These are phyloP conservation scores for Psammodynastes pulverulentus DNA, from an alignment of 2,113 vertebrate genomes.

Conservation along the genomic window DNA sequence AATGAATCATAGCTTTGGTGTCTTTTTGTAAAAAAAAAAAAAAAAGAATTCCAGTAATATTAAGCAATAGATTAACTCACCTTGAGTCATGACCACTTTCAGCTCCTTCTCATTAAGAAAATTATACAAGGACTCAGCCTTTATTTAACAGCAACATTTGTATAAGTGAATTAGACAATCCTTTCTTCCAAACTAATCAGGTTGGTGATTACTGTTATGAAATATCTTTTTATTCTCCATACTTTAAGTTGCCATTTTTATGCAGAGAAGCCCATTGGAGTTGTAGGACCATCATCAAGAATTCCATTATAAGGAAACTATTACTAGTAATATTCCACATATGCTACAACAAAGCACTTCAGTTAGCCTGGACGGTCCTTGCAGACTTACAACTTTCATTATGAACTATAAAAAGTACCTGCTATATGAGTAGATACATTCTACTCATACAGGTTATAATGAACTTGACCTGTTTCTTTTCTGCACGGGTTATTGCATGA, in stretches of 20 bases:
- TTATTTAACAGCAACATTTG: not conserved
- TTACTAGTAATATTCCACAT: not conserved
- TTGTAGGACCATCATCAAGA: not conserved
- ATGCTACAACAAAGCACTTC: too few relatives aligned
- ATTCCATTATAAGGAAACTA: not conserved
- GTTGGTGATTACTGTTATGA: not conserved
- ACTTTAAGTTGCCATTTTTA: not conserved
- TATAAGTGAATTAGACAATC: not conserved
- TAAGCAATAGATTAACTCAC: not conserved
- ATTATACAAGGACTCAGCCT: not conserved
- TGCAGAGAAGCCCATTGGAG: not conserved
- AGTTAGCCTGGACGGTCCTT: not conserved
- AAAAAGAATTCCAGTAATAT: not conserved
- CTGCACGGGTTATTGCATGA: not conserved
- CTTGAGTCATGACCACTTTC: not conserved
- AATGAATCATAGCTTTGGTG: not conserved
- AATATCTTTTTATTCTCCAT: not conserved
- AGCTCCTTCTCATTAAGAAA: not conserved
- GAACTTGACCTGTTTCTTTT: not conserved
- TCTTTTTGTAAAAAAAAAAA: not conserved
- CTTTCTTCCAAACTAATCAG: not conserved
- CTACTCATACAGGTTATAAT: not conserved
- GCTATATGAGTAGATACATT: not conserved
- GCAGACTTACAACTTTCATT: not conserved
- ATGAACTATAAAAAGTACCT: not conserved